These are phyloP conservation scores for Drosophila asahinai DNA, from an alignment of 1,140 invertebrate species.

Conservation along the genomic window DNA sequence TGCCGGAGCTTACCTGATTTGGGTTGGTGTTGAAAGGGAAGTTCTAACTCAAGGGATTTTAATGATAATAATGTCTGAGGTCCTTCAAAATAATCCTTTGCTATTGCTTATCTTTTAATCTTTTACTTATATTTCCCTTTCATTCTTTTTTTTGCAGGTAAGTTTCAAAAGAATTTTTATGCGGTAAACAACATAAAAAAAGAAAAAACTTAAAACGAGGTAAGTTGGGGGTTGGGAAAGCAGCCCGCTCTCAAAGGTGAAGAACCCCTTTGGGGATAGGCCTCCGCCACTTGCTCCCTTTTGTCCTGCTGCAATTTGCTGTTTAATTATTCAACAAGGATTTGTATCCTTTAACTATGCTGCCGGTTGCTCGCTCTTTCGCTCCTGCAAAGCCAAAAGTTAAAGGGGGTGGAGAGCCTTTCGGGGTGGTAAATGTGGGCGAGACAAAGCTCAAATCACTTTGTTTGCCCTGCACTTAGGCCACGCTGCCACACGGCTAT, in stretches of 20 bases:
- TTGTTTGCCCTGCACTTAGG: constrained; percentile 74
- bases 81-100: constrained; percentile 19
- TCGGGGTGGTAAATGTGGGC: constrained; percentile 15
- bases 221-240: constrained; percentile 32
- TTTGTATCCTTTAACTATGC: constrained; percentile 60
- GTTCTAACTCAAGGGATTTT: constrained; percentile 19
- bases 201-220: constrained; percentile 31
- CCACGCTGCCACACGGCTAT: constrained; percentile 57
- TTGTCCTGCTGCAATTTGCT: constrained; percentile 68
- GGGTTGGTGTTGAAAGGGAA: constrained; percentile 20
- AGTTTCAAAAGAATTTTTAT: constrained; percentile 51
- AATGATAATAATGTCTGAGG: constrained; percentile 35
- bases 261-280: constrained; percentile 37
- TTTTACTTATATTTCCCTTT: constrained; percentile 34
- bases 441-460: constrained; percentile 55
- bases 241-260: constrained; percentile 6
- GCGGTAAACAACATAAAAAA: constrained; percentile 29
- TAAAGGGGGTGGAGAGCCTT: constrained; percentile 2
- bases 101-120: constrained; percentile 39
- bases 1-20: constrained; percentile 15
- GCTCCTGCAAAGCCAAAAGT: constrained; percentile 35
- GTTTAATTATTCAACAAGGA: constrained; percentile 69
- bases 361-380: constrained; percentile 9
- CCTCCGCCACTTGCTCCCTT: constrained; percentile 30
- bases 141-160: constrained; percentile 48